These are phyloP conservation scores for Jordanella pulchra DNA, from an alignment of 2,797 vertebrate species.

Conservation along the genomic window DNA sequence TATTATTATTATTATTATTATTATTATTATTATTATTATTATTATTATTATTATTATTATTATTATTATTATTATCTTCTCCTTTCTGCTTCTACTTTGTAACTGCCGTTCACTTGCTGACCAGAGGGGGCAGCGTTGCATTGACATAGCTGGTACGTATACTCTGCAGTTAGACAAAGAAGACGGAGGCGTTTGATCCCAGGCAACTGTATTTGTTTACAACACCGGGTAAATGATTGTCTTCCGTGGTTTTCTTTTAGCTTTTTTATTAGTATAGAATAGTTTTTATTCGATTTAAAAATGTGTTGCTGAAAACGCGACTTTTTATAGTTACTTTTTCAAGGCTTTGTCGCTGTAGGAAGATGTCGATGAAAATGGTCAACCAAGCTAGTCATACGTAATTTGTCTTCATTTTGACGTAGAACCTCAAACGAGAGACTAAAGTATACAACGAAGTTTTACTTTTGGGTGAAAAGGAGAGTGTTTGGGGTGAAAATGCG, in stretches of 20 bases:
- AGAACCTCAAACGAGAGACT: accelerated
- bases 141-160: accelerated
- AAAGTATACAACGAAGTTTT: neutral
- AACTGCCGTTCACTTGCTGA: neutral
- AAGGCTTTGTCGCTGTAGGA: constrained; percentile 56
- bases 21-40: too few species aligned
- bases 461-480: accelerated
- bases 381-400: constrained; percentile 31
- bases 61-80: too few species aligned
- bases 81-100: too few species aligned
- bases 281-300: neutral
- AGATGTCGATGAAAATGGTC: constrained; percentile 13
- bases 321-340: constrained; percentile 26
- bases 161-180: neutral
- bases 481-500: accelerated
- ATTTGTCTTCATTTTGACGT: constrained; percentile 4
- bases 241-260: constrained; percentile 20
- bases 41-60: too few species aligned
- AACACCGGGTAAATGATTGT: neutral
- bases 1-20: too few species aligned
- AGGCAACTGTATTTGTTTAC: neutral
- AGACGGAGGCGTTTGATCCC: neutral
- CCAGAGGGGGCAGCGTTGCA: constrained; percentile 4
- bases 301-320: neutral
- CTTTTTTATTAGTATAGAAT: neutral